phyloP scores from a whole-genome alignment of 37 sponge, comb jelly and placozoan species.

The Ephydatia muelleri region DNA sequence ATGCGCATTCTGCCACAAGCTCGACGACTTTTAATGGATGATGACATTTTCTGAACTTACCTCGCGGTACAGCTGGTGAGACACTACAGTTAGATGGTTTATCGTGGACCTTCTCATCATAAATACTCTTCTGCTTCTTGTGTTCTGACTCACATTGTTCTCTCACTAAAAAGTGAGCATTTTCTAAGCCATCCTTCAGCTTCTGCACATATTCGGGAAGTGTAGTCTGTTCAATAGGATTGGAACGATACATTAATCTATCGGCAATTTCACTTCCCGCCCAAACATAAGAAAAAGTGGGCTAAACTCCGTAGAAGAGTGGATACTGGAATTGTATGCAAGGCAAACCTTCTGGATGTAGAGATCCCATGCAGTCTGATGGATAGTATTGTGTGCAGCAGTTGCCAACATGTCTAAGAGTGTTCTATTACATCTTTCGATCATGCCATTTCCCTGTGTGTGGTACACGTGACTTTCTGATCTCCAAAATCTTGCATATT shows the following conservation, averaged over 20 bases:
- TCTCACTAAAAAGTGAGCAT: neutral
- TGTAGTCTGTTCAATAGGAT: constrained; percentile 21
- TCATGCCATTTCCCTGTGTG: constrained; percentile 22
- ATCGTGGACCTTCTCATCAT: constrained; percentile 10
- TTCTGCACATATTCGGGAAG: neutral
- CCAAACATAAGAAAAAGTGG: constrained; percentile 30
- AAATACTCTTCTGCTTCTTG: neutral
- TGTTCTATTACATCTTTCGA: constrained; percentile 27
- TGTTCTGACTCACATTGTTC: neutral
- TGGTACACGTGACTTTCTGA: constrained; percentile 8
- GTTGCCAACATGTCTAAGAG: constrained; percentile 27
- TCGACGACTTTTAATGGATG: constrained; percentile 15
- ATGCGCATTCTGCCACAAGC: neutral
- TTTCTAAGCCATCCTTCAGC: constrained; percentile 7
- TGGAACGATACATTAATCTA: no score
- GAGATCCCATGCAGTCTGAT: constrained; percentile 13
- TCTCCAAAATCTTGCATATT: no score
- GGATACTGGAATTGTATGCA: constrained; percentile 24
- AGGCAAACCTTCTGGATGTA: constrained; percentile 11
- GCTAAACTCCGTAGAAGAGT: constrained; percentile 14
- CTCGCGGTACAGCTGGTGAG: constrained; percentile 2
- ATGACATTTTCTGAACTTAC: constrained; percentile 11
- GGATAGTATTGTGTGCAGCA: neutral
- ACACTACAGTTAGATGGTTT: neutral
- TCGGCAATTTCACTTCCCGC: constrained; percentile 25